Evolutionary conservation across 2,888 invertebrate species (phyloP), one percentile per base, ranked within the genome.

Genomic region (Lottia scabra): DNA sequence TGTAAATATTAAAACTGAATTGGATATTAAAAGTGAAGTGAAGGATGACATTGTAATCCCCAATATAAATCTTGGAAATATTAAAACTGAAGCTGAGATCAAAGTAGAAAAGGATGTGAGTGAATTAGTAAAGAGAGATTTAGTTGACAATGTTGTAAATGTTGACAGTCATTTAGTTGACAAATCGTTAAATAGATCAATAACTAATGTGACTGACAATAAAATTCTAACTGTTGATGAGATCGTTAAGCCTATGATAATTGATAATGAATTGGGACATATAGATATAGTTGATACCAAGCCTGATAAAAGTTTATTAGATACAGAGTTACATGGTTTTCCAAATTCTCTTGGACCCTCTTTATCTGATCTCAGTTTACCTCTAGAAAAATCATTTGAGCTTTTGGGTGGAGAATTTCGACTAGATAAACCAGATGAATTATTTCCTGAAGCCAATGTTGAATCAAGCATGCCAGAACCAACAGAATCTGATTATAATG

Each of bases 311-410:
- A 67, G 43, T 70, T 27, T 64, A n/a, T 62, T 67, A n/a, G 67
- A 43, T 65, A 65, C 70, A 46, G 56, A 64, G 44, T 63, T 70
- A 63, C 30, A 48, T 43, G 62, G 38, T 15, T 65, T 70, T 38
- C 23, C 66, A 10, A 43, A 30, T 43, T 23, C 66, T 15, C 56
- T 56, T 56, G 62, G 15, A 26, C 19, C 63, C 12, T 46, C 69
- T 16, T 26, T 63, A 45, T 38, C 43, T n/a, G 30, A 62, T 23
- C 46, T 69, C 27, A 65, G 78, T 63, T 72, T 76, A 46, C 43
- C 77, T 19, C 69, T 79, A 13, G 79, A 79, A 46, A 78, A 75
- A 67, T 78, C 78, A 10, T 76, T 84, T 16, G 81, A 83, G 67
- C 73, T 84, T 10, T 75, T 82, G 16, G 67, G 68, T n/a, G 38